A percentile compares a stretch with the other conserved stretches of the same genome.
These are phyloP conservation scores for Speoplatyrhinus poulsoni DNA, from an alignment of 2,113 vertebrate genomes.

Conservation along the genomic window DNA sequence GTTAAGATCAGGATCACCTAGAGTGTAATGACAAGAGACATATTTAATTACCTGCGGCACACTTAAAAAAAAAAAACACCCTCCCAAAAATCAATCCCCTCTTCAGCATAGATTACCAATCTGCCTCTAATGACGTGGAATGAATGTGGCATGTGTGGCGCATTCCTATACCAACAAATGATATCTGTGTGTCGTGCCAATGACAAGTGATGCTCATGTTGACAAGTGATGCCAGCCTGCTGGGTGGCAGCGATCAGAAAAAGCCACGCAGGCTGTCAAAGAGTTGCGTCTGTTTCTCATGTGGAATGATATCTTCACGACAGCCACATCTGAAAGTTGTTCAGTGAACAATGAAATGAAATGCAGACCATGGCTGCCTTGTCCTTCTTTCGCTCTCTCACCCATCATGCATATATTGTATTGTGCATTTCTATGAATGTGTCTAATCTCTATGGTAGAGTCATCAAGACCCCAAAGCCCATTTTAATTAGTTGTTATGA, in stretches of 20 bases:
- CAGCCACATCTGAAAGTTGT: conserved; percentile 59
- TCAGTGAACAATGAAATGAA: conserved; percentile 61
- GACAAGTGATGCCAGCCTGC: conserved; percentile 56
- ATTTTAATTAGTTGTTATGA: conserved; percentile 12
- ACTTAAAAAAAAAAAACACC: conserved; percentile 11
- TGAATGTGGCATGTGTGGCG: conserved; percentile 33
- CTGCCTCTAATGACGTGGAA: conserved; percentile 36
- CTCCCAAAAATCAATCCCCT: conserved; percentile 13
- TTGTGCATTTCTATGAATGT: no score
- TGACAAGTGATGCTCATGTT: conserved; percentile 61
- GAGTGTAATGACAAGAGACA: conserved; percentile 41
- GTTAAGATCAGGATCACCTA: conserved; percentile 97
- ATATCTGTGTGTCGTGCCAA: conserved; percentile 43
- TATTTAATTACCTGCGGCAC: conserved; percentile 27
- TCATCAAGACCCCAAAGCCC: conserved; percentile 5
- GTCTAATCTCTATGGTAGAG: not conserved
- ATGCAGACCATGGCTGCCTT: conserved; percentile 32
- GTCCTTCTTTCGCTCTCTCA: not conserved
- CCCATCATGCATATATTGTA: not conserved
- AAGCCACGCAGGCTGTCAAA: conserved; percentile 53
- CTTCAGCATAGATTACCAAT: conserved; percentile 28
- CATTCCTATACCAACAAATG: conserved; percentile 47
- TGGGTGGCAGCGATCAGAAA: conserved; percentile 41
- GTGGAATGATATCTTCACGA: conserved; percentile 64
- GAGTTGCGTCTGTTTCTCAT: conserved; percentile 51